Evolutionary conservation across 1,140 invertebrate species (phyloP), one percentile per base, ranked within the genome.

Genomic region (Ceratosolen solmsi): DNA sequence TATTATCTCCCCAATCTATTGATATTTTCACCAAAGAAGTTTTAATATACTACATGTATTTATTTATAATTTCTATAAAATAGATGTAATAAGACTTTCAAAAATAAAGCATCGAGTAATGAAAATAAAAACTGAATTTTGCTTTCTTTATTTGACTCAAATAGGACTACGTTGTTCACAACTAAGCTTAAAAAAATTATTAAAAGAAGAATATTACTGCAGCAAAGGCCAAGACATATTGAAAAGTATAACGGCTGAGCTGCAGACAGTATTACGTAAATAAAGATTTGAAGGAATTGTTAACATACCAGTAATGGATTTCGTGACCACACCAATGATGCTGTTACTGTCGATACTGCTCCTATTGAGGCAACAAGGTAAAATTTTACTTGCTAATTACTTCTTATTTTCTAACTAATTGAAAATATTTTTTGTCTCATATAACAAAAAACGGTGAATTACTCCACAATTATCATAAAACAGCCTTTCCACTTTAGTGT

Each of bases 291-390:
- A 76, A 80, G 70, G 38, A 84, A 81, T 82, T 83, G 56, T 65
- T 33, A 72, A 79, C 68, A 71, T 3, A 65, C 83, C 80, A 63
- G 86, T 84, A 83, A 90, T 90, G 89, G 89, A 90, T 89, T 86
- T 89, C 72, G 77, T 85, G 83, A 77, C 89, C 20, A 73, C 22
- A 76, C 75, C 88, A 60, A 83, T 90, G 73, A 85, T 87, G 83
- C 84, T 87, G 80, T 83, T 90, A 33, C 84, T 88, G 58, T 41
- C 51, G 15, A 38, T 71, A 77, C 77, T 85, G 36, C 75, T 86
- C 36, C 78, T 88, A 20, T 78, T 90, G 72, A 86, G 86, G 73
- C 87, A 86, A 82, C 85, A 87, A 76, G 89, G 89, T 90, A 83
- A 89, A n/a, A 87, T 87, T 25, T 36, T n/a, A 13, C 4, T 22